A percentile compares a stretch with the other conserved stretches of the same genome.
Evolutionary conservation across 2,888 invertebrate genomes (phyloP).

Genomic region (Acheta domesticus): DNA sequence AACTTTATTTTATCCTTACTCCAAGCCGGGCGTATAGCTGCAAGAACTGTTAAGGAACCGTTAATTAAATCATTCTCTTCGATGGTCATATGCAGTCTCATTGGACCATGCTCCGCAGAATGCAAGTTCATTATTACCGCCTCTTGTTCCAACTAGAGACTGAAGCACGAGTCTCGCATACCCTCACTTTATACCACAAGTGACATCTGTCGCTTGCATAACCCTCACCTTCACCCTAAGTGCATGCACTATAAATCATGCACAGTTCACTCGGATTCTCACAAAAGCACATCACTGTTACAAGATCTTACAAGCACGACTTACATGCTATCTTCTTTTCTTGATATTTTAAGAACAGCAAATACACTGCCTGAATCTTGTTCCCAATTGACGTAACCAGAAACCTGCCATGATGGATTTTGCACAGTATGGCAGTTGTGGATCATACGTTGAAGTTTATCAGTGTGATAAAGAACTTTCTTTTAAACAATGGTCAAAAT

Average conservation of each 20-base stretch:
- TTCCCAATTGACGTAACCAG: no score
- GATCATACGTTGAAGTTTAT: no score
- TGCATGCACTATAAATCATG: conserved; percentile 19
- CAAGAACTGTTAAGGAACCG: conserved; percentile 65
- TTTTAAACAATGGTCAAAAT: no score
- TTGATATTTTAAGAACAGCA: no score
- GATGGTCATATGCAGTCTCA: conserved; percentile 51
- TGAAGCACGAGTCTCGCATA: conserved; percentile 1
- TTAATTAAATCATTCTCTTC: conserved; percentile 63
- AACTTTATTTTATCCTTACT: conserved; percentile 59
- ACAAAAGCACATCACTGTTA: not conserved
- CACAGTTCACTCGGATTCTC: not conserved
- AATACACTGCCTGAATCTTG: no score
- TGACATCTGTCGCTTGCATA: conserved; percentile 18
- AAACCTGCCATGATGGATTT: no score
- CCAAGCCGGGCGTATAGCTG: conserved; percentile 70
- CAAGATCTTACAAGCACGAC: no score
- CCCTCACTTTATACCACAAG: not conserved
- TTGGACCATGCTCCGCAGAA: conserved; percentile 50
- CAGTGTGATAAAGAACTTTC: no score
- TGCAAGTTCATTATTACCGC: conserved; percentile 26
- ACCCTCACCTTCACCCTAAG: conserved; percentile 23
- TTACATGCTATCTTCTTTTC: no score
- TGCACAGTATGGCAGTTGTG: no score
- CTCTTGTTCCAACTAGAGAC: not conserved